Percentiles rank a stretch among this genome's conserved stretches.
phyloP scores from a whole-genome alignment of 2,888 invertebrate genomes.

The Drosophila multiciliata region DNA sequence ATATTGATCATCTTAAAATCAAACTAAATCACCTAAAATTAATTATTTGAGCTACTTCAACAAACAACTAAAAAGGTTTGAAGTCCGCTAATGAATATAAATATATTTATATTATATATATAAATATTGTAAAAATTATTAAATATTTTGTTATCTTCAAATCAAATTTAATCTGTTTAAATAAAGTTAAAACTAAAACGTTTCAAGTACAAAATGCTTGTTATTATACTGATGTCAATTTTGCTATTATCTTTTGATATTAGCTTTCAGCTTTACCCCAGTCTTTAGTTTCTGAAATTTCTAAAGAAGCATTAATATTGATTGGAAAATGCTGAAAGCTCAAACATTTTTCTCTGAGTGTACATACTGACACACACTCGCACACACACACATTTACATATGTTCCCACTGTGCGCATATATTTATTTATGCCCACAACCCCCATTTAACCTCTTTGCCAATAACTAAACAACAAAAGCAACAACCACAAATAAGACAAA shows the following conservation, averaged over 20 bases:
- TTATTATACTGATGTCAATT: not conserved
- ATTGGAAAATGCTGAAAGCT: not conserved
- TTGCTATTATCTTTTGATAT: not conserved
- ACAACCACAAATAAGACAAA: constrained; percentile 26
- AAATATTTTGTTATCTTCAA: too few relatives aligned
- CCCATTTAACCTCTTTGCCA: constrained; percentile 79
- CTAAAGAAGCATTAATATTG: not conserved
- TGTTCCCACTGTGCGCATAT: constrained; percentile 15
- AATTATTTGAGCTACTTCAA: not conserved
- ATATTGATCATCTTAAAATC: not conserved
- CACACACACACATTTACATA: not conserved
- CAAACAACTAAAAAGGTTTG: not conserved
- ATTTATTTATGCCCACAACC: constrained; percentile 52
- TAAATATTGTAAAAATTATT: too few relatives aligned
- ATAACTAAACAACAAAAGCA: constrained; percentile 60
- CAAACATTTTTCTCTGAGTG: constrained; percentile 1
- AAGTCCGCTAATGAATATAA: not conserved
- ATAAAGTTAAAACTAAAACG: not conserved
- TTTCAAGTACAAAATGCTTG: not conserved
- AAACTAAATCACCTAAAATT: not conserved
- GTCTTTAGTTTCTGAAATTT: not conserved
- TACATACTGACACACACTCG: not conserved
- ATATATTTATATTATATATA: too few relatives aligned
- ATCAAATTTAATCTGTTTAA: too few relatives aligned
- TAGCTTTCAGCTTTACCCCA: not conserved